These are phyloP conservation scores for Terrapene triunguis DNA, from an alignment of 2,113 vertebrate species.

Conservation along the genomic window DNA sequence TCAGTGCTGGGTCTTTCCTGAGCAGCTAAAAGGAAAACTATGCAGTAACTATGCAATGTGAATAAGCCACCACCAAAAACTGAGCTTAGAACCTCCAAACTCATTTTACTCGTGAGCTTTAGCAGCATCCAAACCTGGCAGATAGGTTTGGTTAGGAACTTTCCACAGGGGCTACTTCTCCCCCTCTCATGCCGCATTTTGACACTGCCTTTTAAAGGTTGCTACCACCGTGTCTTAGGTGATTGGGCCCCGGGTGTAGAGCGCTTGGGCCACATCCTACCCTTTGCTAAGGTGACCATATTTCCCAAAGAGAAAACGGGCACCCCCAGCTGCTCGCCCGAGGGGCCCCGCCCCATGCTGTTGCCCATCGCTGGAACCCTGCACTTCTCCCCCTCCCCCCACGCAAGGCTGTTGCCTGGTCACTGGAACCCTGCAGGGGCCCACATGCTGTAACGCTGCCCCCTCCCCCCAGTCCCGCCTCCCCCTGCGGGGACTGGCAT, in stretches of 20 bases:
- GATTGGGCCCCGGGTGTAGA: neutral
- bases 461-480: too few species aligned
- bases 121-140: fast-evolving
- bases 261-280: too few species aligned
- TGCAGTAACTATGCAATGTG: neutral
- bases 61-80: neutral
- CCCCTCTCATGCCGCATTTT: neutral
- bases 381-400: too few species aligned
- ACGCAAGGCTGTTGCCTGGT: too few species aligned
- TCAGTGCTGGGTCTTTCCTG: neutral
- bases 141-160: neutral
- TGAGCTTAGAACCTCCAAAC: neutral
- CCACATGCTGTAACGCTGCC: neutral
- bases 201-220: neutral
- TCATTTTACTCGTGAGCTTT: neutral
- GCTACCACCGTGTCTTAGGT: neutral
- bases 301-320: too few species aligned
- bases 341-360: too few species aligned
- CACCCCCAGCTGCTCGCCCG: too few species aligned
- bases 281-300: neutral
- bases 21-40: neutral
- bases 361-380: too few species aligned
- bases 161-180: neutral
- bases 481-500: too few species aligned
- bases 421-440: too few species aligned